Conservation (phyloP, 2,888 invertebrate genomes). For the Chrysodeixis includens region DNA sequence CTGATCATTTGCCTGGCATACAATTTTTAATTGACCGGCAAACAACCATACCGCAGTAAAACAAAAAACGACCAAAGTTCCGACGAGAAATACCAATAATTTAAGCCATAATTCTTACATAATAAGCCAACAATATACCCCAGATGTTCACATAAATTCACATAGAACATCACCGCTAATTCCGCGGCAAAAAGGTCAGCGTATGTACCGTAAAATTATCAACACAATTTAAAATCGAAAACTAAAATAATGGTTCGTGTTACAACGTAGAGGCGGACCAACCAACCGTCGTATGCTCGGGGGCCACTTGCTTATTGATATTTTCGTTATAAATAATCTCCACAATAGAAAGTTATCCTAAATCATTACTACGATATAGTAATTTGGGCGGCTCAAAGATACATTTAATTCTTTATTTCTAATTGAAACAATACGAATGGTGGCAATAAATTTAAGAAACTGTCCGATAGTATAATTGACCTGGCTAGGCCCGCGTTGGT, state of each 20-base stretch:
- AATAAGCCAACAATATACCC: neutral
- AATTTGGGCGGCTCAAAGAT: constrained; percentile 84
- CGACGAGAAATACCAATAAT: neutral
- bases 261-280: constrained; percentile 82
- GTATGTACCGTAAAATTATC: constrained; percentile 57
- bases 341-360: constrained; percentile 81
- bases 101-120: neutral
- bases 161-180: constrained; percentile 39
- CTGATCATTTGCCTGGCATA: too few relatives aligned
- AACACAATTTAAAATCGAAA: constrained; percentile 66
- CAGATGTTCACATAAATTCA: neutral
- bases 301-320: constrained; percentile 80
- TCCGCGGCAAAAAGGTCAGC: constrained; percentile 46
- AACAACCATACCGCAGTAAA: neutral
- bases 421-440: constrained; percentile 86
- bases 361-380: constrained; percentile 77
- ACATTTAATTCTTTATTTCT: constrained; percentile 82
- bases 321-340: constrained; percentile 76
- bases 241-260: constrained; percentile 70
- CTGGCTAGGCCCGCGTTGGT: constrained; percentile 76
- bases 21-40: too few relatives aligned
- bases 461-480: constrained; percentile 76
- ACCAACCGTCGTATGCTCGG: constrained; percentile 70
- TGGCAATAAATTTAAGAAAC: constrained; percentile 76
- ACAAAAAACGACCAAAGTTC: neutral